Evolutionary conservation across 1,140 invertebrate species (phyloP).

Genomic region (Drosophila sturtevanti): DNA sequence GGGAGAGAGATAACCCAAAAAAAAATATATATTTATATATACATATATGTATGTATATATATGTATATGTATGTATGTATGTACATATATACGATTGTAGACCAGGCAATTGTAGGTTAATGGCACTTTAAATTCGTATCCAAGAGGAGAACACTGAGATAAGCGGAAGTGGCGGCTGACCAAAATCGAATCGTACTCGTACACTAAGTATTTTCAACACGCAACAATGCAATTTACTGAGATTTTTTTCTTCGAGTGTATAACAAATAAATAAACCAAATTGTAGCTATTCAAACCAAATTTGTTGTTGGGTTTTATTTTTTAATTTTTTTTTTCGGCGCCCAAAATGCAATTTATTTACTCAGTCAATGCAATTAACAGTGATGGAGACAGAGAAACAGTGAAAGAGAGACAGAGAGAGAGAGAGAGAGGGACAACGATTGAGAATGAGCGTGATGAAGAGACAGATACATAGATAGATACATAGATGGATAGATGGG

Average conservation of each 20-base stretch:
- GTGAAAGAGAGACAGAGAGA: background rate
- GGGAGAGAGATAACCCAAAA: background rate
- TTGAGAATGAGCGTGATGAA: background rate
- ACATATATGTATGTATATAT: no score
- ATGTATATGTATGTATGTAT: no score
- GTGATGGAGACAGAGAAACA: background rate
- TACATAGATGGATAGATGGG: no score
- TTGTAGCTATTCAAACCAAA: constrained; percentile 3
- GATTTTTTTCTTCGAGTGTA: background rate
- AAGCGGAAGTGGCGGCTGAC: constrained; percentile 17
- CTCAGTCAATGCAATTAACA: constrained; percentile 64
- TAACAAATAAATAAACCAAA: constrained; percentile 7
- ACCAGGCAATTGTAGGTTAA: constrained; percentile 66
- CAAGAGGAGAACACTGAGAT: constrained; percentile 51
- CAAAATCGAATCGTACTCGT: no score
- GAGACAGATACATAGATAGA: background rate
- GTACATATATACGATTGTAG: no score
- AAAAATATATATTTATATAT: no score
- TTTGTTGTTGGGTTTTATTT: background rate
- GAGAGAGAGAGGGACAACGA: background rate
- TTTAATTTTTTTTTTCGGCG: background rate
- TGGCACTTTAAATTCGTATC: constrained; percentile 70
- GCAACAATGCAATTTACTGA: constrained; percentile 71
- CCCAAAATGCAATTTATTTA: constrained; percentile 69
- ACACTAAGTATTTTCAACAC: constrained; percentile 74